Evolutionary conservation across 1,140 invertebrate species (phyloP).

Genomic region (Scaptomyza pallida): DNA sequence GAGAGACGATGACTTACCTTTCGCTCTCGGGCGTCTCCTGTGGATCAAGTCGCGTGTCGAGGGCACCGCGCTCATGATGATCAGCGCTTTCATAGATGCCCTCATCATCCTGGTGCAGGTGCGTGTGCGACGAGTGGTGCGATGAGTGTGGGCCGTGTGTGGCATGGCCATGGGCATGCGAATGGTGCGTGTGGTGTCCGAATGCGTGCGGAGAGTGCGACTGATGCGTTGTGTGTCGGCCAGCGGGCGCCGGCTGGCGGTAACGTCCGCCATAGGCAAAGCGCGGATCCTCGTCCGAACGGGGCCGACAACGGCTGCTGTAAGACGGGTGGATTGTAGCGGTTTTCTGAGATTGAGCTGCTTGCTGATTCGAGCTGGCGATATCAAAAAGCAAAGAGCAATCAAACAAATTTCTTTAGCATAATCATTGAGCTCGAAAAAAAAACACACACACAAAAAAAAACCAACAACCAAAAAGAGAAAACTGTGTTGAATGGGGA

Average conservation of each 20-base stretch:
- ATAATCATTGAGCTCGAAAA: background rate
- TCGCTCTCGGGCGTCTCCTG: slow-evolving; percentile 93
- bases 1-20: slow-evolving; percentile 87
- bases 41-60: slow-evolving; percentile 85
- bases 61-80: slow-evolving; percentile 86
- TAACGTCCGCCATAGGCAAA: slow-evolving; percentile 91
- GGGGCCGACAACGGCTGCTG: slow-evolving; percentile 85
- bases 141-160: slow-evolving; percentile 84
- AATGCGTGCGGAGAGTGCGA: slow-evolving; percentile 84
- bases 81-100: slow-evolving; percentile 94
- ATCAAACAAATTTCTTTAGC: slow-evolving; percentile 21
- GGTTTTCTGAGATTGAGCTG: slow-evolving; percentile 84
- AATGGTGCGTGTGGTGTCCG: slow-evolving; percentile 83
- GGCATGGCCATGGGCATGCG: slow-evolving; percentile 83
- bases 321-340: slow-evolving; percentile 84
- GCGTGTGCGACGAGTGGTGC: slow-evolving; percentile 85
- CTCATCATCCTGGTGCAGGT: slow-evolving; percentile 90
- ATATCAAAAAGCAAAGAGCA: slow-evolving; percentile 40
- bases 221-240: slow-evolving; percentile 85
- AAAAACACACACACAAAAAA: background rate
- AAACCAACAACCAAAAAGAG: too few species aligned
- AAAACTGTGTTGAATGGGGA: too few species aligned
- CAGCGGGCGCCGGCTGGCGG: slow-evolving; percentile 87
- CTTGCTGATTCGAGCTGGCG: slow-evolving; percentile 83
- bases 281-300: slow-evolving; percentile 86